phyloP scores from a whole-genome alignment of 2,888 invertebrate genomes.

The Drosophila monieri region DNA sequence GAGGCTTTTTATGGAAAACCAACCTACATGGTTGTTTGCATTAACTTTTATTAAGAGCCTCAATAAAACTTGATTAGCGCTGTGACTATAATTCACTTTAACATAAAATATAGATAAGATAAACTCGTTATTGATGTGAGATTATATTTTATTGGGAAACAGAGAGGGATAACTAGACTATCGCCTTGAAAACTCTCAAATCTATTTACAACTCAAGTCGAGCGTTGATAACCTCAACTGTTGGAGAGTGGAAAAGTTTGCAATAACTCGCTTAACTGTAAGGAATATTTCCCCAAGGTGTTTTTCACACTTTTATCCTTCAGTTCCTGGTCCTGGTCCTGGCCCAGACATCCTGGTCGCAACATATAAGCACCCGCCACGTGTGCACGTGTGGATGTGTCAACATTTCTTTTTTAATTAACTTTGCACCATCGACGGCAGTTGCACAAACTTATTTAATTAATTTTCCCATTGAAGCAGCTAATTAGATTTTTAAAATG shows the following conservation, averaged over 20 bases:
- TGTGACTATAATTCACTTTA: background rate
- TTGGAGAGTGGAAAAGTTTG: slow-evolving; percentile 17
- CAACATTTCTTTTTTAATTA: slow-evolving; percentile 68
- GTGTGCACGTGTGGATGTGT: slow-evolving; percentile 35
- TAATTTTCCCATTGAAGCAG: slow-evolving; percentile 71
- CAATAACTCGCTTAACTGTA: slow-evolving; percentile 25
- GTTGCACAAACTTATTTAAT: slow-evolving; percentile 73
- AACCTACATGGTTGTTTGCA: slow-evolving; percentile 2
- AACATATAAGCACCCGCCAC: background rate
- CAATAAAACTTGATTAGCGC: slow-evolving; percentile 17
- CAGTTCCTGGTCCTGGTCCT: background rate
- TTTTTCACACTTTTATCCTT: slow-evolving; percentile 23
- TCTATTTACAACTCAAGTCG: slow-evolving; percentile 11
- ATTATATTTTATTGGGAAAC: background rate
- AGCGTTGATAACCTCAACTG: slow-evolving; percentile 18
- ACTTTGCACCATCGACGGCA: slow-evolving; percentile 60
- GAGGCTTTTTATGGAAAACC: background rate
- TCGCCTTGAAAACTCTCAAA: slow-evolving; percentile 17
- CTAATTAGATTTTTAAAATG: slow-evolving; percentile 68
- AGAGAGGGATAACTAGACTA: slow-evolving; percentile 9
- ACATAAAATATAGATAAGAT: slow-evolving; percentile 18
- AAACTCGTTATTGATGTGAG: background rate
- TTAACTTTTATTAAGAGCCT: slow-evolving; percentile 25
- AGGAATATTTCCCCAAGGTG: slow-evolving; percentile 32
- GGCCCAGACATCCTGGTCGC: background rate